Conservation (phyloP, 2,888 invertebrate genomes). For the Hermaeophaga mercurialis region DNA sequence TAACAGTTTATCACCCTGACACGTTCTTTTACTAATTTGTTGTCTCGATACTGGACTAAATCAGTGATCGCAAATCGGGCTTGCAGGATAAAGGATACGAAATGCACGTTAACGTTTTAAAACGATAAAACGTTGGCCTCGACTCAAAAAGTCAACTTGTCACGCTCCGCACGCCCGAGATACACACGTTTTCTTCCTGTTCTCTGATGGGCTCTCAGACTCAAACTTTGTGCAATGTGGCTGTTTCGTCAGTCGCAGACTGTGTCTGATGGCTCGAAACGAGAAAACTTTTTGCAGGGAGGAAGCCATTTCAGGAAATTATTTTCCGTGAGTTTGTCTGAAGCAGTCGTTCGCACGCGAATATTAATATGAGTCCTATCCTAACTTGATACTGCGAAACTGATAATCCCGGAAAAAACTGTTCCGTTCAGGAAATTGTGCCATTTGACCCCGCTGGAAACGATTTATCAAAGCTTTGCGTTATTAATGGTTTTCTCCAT, state of each 20-base stretch:
- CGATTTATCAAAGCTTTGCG: too few relatives aligned
- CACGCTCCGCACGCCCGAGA: conserved; percentile 36
- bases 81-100: conserved; percentile 25
- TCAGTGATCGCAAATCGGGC: conserved; percentile 24
- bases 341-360: conserved; percentile 1
- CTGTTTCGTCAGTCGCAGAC: background rate
- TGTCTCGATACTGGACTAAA: conserved; percentile 1
- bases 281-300: conserved; percentile 1
- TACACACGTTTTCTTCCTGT: conserved; percentile 32
- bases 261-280: conserved; percentile 11
- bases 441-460: too few relatives aligned
- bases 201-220: conserved; percentile 3
- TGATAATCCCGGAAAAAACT: too few relatives aligned
- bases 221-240: background rate
- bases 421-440: too few relatives aligned
- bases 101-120: conserved; percentile 28
- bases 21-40: too few relatives aligned
- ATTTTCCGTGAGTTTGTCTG: conserved; percentile 13
- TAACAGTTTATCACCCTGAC: too few relatives aligned
- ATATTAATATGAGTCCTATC: conserved; percentile 7
- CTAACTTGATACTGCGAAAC: too few relatives aligned
- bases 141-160: conserved; percentile 35
- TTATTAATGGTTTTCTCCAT: too few relatives aligned
- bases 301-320: conserved; percentile 1
- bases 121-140: conserved; percentile 26